phyloP scores from a whole-genome alignment of 1,140 invertebrate genomes.

The Cotesia chilonis region DNA sequence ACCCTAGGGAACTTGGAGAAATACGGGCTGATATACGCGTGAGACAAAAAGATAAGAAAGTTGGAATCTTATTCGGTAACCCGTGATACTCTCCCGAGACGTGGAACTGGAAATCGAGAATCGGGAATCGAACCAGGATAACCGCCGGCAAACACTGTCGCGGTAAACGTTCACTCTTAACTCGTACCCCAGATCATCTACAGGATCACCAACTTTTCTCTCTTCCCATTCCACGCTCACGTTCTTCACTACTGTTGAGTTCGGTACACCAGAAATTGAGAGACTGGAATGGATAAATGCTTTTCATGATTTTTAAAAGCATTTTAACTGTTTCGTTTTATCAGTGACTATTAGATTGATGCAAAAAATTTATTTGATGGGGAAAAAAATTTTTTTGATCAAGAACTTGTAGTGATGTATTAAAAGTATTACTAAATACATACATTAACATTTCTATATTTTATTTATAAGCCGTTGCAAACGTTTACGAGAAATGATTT shows the following conservation, averaged over 20 bases:
- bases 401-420: too few relatives aligned
- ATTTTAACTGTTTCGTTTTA: too few relatives aligned
- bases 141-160: conserved; percentile 35
- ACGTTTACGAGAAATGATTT: neutral
- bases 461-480: neutral
- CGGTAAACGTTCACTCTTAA: conserved; percentile 35
- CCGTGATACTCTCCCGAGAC: conserved; percentile 32
- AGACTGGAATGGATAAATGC: conserved; percentile 1
- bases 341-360: too few relatives aligned
- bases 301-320: neutral
- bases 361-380: too few relatives aligned
- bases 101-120: neutral
- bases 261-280: neutral
- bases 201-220: conserved; percentile 33
- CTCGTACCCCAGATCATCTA: conserved; percentile 37
- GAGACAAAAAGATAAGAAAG: conserved; percentile 41
- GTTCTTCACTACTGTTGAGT: conserved; percentile 13
- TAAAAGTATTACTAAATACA: conserved; percentile 10
- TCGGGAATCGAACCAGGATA: conserved; percentile 32
- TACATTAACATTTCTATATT: conserved; percentile 22
- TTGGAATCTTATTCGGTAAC: conserved; percentile 1
- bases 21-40: conserved; percentile 40
- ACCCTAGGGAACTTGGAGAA: conserved; percentile 39
- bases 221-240: neutral
- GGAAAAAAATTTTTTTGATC: too few relatives aligned